Percentiles rank a stretch among this genome's conserved stretches.
These are phyloP conservation scores for Cephonodes hylas DNA, from an alignment of 2,888 invertebrate species.

Conservation along the genomic window DNA sequence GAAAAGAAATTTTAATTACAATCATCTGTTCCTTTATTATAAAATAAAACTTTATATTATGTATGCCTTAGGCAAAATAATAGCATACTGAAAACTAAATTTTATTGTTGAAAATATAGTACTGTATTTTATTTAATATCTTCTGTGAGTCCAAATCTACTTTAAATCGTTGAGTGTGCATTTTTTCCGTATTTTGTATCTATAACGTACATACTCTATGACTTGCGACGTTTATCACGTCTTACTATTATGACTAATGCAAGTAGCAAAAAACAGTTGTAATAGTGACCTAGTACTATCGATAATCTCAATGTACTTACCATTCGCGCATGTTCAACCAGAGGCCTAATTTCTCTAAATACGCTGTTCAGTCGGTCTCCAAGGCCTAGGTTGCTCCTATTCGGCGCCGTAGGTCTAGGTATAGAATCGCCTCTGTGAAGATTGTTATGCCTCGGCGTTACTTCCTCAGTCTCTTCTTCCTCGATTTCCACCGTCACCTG, in stretches of 20 bases:
- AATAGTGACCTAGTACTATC: not conserved
- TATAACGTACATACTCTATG: not conserved
- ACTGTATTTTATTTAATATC: too few species aligned
- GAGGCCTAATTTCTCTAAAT: slow-evolving; percentile 84
- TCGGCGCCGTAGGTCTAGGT: slow-evolving; percentile 50
- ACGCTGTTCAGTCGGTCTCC: slow-evolving; percentile 72
- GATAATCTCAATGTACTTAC: slow-evolving; percentile 42
- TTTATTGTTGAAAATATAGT: too few species aligned
- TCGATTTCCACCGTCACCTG: slow-evolving; percentile 72
- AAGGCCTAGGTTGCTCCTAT: slow-evolving; percentile 62
- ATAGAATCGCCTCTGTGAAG: slow-evolving; percentile 60
- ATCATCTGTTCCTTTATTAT: too few species aligned
- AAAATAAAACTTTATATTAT: too few species aligned
- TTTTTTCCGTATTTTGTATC: too few species aligned
- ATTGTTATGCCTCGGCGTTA: slow-evolving; percentile 50
- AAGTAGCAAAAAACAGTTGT: not conserved
- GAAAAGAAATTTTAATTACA: too few species aligned
- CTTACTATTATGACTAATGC: not conserved
- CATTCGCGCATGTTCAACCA: slow-evolving; percentile 83
- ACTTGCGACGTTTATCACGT: not conserved
- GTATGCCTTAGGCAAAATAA: too few species aligned
- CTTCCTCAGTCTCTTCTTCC: slow-evolving; percentile 55
- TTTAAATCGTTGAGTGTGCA: too few species aligned
- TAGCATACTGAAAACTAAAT: too few species aligned
- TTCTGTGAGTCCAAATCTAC: too few species aligned